Evolutionary conservation across 2,888 invertebrate species (phyloP).

Genomic region (Brachynemurus nebulosus): DNA sequence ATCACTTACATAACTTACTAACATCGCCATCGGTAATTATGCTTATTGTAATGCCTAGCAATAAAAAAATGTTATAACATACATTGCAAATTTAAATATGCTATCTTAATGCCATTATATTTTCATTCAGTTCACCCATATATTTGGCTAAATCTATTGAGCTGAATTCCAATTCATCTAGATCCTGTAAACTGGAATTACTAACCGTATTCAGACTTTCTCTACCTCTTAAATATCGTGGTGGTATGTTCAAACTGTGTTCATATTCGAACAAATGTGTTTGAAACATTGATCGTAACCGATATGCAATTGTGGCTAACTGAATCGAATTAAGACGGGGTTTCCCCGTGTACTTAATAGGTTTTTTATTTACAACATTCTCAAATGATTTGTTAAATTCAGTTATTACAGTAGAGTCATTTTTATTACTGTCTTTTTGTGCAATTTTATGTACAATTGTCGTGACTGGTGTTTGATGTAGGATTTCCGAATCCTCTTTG

Average conservation of each 20-base stretch:
- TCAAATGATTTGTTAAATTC: neutral
- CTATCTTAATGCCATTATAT: constrained; percentile 15
- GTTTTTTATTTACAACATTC: constrained; percentile 3
- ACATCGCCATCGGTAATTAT: too few species aligned
- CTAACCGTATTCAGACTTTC: constrained; percentile 41
- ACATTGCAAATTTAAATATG: neutral
- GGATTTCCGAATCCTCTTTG: neutral
- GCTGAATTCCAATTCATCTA: constrained; percentile 51
- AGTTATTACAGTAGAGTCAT: neutral
- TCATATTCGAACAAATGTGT: neutral
- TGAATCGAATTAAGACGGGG: neutral
- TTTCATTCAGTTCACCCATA: constrained; percentile 50
- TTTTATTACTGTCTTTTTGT: neutral
- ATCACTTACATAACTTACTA: too few species aligned
- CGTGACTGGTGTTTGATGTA: neutral
- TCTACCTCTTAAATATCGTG: constrained; percentile 6
- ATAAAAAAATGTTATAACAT: too few species aligned
- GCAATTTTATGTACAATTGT: constrained; percentile 3
- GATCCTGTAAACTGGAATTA: constrained; percentile 60
- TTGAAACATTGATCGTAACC: constrained; percentile 4
- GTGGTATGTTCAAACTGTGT: neutral
- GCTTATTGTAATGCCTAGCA: too few species aligned
- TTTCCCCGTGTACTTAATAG: neutral
- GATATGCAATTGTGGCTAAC: constrained; percentile 3
- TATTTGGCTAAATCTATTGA: constrained; percentile 53